Conservation (phyloP, 2,113 vertebrate species). For the Dipodomys stephensi region DNA sequence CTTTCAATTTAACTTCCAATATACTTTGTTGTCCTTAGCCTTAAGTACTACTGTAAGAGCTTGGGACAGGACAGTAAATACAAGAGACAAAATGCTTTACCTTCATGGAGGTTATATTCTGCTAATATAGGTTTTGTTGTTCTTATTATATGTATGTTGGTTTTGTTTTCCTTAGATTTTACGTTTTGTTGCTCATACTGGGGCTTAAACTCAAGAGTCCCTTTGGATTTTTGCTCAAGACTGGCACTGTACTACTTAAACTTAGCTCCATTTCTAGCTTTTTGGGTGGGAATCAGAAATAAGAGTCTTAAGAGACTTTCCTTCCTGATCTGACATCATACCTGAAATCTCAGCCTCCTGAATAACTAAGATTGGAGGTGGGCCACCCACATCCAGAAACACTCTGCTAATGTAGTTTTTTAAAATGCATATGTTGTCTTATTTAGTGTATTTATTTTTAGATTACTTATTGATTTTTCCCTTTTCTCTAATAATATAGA, state of each 20-base stretch:
- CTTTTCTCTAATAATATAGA: neutral
- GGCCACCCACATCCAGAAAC: too few species aligned
- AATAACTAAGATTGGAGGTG: too few species aligned
- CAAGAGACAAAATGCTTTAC: neutral
- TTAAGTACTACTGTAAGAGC: neutral
- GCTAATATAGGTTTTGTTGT: neutral
- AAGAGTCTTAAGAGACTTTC: too few species aligned
- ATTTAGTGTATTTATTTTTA: slow-evolving; percentile 1
- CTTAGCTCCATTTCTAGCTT: too few species aligned
- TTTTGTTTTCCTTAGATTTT: slow-evolving; percentile 7
- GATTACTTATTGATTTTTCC: neutral
- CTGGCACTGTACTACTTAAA: too few species aligned
- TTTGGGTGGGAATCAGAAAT: too few species aligned
- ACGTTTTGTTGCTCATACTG: neutral
- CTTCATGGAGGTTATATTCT: neutral
- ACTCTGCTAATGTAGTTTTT: neutral
- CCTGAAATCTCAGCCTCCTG: too few species aligned
- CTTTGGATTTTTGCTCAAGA: too few species aligned
- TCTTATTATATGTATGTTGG: neutral
- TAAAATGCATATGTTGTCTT: neutral
- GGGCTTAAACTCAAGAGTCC: too few species aligned
- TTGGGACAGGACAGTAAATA: neutral
- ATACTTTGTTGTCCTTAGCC: neutral
- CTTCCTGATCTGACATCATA: too few species aligned
- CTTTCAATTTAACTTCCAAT: neutral